Percentiles rank a stretch among this genome's conserved stretches.
These are phyloP conservation scores for Camptogramma bilineatum DNA, from an alignment of 2,888 invertebrate genomes.

Conservation along the genomic window DNA sequence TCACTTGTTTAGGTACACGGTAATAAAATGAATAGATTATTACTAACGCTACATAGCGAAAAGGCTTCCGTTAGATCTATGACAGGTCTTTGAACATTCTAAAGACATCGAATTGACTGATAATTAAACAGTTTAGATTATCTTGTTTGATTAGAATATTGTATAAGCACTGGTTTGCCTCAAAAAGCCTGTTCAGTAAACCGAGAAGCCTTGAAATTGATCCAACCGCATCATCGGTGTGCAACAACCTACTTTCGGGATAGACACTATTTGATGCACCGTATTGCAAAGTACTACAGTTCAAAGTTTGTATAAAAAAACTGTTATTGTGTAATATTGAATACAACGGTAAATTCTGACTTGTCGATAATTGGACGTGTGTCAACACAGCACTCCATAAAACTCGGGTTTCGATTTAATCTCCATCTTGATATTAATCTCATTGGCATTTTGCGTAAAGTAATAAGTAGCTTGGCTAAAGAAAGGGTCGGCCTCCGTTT, in stretches of 20 bases:
- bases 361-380: constrained; percentile 56
- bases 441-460: constrained; percentile 9
- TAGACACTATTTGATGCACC: constrained; percentile 23
- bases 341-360: constrained; percentile 49
- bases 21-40: too few species aligned
- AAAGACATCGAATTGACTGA: too few species aligned
- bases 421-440: constrained; percentile 26
- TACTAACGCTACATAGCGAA: too few species aligned
- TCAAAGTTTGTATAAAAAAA: constrained; percentile 34
- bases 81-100: too few species aligned
- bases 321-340: constrained; percentile 30
- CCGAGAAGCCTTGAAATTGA: constrained; percentile 78
- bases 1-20: too few species aligned
- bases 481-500: not conserved
- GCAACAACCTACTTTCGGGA: constrained; percentile 67
- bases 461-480: not conserved
- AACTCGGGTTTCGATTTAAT: constrained; percentile 46
- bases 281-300: constrained; percentile 36
- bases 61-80: too few species aligned
- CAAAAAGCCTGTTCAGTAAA: constrained; percentile 61
- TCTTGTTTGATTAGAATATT: not conserved
- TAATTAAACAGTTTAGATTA: not conserved
- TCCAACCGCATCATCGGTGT: constrained; percentile 74
- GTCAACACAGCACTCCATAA: constrained; percentile 51
- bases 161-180: constrained; percentile 34